phyloP scores from a whole-genome alignment of 2,797 vertebrate genomes.

The Trachops cirrhosus region DNA sequence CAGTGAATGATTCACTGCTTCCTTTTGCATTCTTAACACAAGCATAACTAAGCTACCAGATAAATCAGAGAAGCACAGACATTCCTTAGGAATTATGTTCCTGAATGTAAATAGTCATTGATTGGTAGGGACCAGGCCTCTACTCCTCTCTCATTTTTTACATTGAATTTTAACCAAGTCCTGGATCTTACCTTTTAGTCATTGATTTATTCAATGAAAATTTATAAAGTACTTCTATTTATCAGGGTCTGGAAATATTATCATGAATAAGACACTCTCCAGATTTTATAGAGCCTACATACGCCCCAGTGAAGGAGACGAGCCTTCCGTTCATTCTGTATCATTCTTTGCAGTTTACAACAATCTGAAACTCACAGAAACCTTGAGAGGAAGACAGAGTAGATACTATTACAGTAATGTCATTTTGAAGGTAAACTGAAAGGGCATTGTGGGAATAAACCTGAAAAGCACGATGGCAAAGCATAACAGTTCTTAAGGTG shows the following conservation, averaged over 20 bases:
- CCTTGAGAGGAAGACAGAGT: neutral
- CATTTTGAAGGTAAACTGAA: neutral
- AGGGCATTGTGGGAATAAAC: neutral
- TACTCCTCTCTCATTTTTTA: neutral
- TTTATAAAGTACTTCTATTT: neutral
- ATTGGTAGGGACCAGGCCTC: neutral
- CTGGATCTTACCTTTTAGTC: neutral
- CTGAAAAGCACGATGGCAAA: neutral
- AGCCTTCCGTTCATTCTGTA: neutral
- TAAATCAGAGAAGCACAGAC: slow-evolving; percentile 1
- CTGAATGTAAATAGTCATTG: neutral
- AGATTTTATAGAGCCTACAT: neutral
- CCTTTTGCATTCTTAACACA: neutral
- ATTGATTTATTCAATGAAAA: neutral
- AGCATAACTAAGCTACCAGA: slow-evolving; percentile 20
- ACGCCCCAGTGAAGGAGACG: neutral
- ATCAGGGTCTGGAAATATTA: neutral
- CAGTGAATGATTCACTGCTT: neutral
- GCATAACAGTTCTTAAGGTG: neutral
- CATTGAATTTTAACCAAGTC: neutral
- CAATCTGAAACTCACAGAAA: neutral
- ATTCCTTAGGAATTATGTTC: slow-evolving; percentile 4
- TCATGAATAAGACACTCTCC: neutral
- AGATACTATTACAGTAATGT: neutral
- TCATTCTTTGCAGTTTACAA: neutral